Conservation (phyloP, 2,797 vertebrate species). For the Natrix natrix region DNA sequence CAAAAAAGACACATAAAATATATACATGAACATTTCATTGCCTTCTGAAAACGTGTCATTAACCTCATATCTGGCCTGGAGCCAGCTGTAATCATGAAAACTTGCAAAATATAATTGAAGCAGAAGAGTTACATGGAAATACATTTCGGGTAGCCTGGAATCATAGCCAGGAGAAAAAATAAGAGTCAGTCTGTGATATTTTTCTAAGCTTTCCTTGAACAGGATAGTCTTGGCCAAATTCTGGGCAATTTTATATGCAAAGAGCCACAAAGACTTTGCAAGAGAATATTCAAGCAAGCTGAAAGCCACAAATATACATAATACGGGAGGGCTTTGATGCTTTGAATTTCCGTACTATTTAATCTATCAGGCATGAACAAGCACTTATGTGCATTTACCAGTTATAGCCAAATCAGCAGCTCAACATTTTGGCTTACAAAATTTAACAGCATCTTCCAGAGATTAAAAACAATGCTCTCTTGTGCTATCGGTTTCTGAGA, state of each 20-base stretch:
- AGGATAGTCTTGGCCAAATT: background rate
- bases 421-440: background rate
- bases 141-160: background rate
- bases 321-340: background rate
- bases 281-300: background rate
- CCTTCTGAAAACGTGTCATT: background rate
- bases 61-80: background rate
- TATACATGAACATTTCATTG: background rate
- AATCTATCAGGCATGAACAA: background rate
- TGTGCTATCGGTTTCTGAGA: background rate
- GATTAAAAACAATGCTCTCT: background rate
- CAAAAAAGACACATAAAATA: background rate
- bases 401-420: background rate
- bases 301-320: background rate
- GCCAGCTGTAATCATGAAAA: background rate
- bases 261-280: background rate
- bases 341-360: background rate
- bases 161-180: background rate
- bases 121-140: background rate
- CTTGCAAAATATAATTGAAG: constrained; percentile 1
- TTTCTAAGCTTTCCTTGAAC: background rate
- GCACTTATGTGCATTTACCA: background rate
- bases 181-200: background rate
- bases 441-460: background rate
- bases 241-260: background rate